Base-by-base conservation (phyloP, 2,113 vertebrate genomes). In the Austrofundulus limnaeus region DNA sequence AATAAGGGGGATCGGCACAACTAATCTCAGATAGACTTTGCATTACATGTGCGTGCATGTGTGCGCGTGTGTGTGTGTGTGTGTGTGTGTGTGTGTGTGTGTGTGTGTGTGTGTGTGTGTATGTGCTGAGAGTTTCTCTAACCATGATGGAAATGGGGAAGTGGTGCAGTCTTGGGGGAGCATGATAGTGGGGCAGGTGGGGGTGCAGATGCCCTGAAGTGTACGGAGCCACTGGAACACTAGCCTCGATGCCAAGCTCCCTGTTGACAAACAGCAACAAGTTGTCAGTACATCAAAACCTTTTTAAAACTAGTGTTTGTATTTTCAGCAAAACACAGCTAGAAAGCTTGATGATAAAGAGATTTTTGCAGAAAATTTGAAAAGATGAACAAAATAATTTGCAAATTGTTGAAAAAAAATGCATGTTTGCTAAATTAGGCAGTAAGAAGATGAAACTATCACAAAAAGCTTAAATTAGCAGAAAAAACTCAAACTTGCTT, bases 201-300 rank as follows among this genome's bases (percentile, higher is more conserved):
- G 97, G 94, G 86, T 98, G 96, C 87, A 99, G 87, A 54, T 97
- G 95, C 68, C 95, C 95, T 64, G 96, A 94, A 57, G 96, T 92
- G 37, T 96, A 99, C 1, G 97, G 94, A 16, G 95, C 94, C 80
- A 97, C 93, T 21, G 96, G 95, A 88, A 98, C 95, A 59, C 96
- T 95, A 78, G 96, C 92, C 91, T 99, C 97, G 23, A 99, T 96
- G 82, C 96, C 97, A 80, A 99, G 94, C 80, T 98, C 97, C 97
- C 96, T 98, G 85, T 81, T 62, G 83, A 58, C 45, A 12, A 66
- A 45, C n/a, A 70, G 13, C 2, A 0, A 59, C 20, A 12, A 25
- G 31, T 58, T 31, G 47, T 49, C 16, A 51, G 24, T 54, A 31
- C 23, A 50, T 59, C 19, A 19, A 21, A n/a, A n/a, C n/a, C n/a